These are phyloP conservation scores for Apis laboriosa DNA, from an alignment of 1,140 invertebrate species.

Conservation along the genomic window DNA sequence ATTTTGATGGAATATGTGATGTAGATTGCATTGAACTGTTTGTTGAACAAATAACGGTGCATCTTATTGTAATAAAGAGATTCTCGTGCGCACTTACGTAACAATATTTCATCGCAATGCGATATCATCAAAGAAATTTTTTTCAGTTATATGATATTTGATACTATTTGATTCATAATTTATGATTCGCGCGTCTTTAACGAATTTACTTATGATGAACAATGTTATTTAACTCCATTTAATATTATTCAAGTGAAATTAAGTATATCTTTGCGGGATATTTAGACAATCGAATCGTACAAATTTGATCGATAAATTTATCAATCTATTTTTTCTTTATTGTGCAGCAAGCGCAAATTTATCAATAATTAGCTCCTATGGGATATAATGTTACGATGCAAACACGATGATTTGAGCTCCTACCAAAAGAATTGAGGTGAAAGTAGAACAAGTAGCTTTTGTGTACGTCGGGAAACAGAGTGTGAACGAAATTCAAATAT, in stretches of 20 bases:
- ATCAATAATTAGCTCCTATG: not conserved
- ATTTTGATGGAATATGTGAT: not conserved
- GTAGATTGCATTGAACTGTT: not conserved
- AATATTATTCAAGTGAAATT: not conserved
- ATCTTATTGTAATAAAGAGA: not conserved
- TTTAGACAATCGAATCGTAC: not conserved
- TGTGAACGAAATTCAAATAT: conserved; percentile 59
- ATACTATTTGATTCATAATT: not conserved
- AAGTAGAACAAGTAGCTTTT: conserved; percentile 56
- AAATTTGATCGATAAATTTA: not conserved
- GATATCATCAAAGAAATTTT: not conserved
- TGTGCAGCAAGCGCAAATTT: not conserved
- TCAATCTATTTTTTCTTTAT: not conserved
- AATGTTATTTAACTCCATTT: no score
- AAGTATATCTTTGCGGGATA: not conserved
- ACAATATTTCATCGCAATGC: not conserved
- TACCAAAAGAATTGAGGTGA: conserved; percentile 48
- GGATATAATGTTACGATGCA: not conserved
- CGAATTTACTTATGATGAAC: not conserved
- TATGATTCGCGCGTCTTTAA: not conserved
- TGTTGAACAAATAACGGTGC: not conserved
- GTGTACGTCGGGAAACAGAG: conserved; percentile 54
- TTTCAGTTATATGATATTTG: not conserved
- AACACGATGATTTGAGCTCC: conserved; percentile 32
- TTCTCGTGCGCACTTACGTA: conserved; percentile 30